Evolutionary conservation across 2,888 invertebrate genomes (phyloP).

Genomic region (Timema podura): DNA sequence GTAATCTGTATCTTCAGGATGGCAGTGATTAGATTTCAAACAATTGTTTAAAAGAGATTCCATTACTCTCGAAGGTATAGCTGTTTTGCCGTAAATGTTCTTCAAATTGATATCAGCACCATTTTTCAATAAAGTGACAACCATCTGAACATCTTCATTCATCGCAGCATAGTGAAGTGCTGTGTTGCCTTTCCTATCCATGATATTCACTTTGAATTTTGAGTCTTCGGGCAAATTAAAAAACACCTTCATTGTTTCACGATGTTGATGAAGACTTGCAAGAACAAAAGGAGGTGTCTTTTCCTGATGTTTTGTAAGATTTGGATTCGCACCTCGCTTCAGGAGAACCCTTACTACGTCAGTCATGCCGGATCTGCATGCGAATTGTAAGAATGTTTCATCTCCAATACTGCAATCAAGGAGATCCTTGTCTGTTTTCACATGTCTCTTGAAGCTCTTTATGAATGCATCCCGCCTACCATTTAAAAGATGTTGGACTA

Average conservation of each 20-base stretch:
- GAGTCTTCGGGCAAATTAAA: background rate
- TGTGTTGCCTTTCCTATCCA: background rate
- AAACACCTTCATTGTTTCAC: background rate
- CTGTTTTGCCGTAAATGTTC: background rate
- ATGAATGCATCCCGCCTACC: background rate
- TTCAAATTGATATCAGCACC: background rate
- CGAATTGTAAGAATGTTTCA: conserved; percentile 2
- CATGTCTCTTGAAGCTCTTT: background rate
- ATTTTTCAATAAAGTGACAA: background rate
- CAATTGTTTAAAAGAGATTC: background rate
- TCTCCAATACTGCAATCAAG: conserved; percentile 4
- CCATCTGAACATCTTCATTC: background rate
- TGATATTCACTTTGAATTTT: background rate
- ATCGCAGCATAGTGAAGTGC: background rate
- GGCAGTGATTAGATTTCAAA: background rate
- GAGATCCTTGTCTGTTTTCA: background rate
- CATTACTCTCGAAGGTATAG: background rate
- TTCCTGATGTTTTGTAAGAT: background rate
- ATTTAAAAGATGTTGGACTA: background rate
- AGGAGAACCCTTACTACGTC: background rate
- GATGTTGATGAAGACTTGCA: background rate
- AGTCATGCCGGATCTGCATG: background rate
- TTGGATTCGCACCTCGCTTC: background rate
- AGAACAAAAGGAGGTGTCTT: background rate
- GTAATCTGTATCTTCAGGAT: conserved; percentile 1